Base-by-base conservation (phyloP, 2,888 invertebrate genomes). In the Apamea crenata region DNA sequence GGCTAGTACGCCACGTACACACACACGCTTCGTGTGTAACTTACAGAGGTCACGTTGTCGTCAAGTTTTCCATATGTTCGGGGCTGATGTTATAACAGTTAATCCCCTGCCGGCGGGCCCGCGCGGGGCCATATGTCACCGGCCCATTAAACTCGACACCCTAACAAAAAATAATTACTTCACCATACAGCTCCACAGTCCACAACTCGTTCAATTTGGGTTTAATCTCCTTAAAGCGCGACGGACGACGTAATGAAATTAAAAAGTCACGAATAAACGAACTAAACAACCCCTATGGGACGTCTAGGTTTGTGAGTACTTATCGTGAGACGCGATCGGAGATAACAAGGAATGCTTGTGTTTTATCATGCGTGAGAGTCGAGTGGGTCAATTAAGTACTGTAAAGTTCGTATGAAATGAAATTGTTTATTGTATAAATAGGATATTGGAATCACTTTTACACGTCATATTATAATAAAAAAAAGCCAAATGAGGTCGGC, bases 121-220 rank as follows among this genome's bases (percentile, higher is more conserved):
- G 78, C 84, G 85, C 88, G 90, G 88, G 90, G 90, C 95, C 96
- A 95, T 93, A 96, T 96, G 96, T 95, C 95, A 93, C 87, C 94
- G 91, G 92, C 91, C 94, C 94, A 94, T 96, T 95, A 95, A 94
- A 95, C 89, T 89, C 92, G 92, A 93, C 93, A 92, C 94, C 94
- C 95, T 92, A 93, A 95, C 95, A 95, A 96, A 96, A 96, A 95
- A 95, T 96, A 96, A 96, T 96, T 95, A 95, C 95, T 95, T 92
- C 92, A 94, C 95, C 96, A 96, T 93, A 93, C 91, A 84, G 85
- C 88, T 87, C 92, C 91, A 91, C 91, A 91, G 91, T 91, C 91
- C 29, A 90, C 90, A 93, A 94, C 93, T 92, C 93, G 92, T 92
- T 92, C 92, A 93, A 92, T 93, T 94, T 92, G 88, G 91, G 89